Evolutionary conservation across 2,797 vertebrate species (phyloP), one percentile per base, ranked within the genome.

Genomic region (Cygnus olor): DNA sequence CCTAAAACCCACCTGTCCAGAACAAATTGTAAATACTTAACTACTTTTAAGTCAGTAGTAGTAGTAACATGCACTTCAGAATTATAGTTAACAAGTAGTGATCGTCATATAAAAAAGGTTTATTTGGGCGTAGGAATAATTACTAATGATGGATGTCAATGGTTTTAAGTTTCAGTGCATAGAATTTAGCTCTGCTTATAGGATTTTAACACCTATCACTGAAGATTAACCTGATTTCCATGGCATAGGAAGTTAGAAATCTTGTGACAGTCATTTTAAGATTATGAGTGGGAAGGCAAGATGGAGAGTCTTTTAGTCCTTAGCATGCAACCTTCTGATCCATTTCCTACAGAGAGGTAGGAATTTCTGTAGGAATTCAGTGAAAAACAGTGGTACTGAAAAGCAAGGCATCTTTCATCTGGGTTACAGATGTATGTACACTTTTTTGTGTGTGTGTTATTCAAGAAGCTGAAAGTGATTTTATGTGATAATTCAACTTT

Each of bases 141-240:
- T 91, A 86, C 83, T 60, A 78, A 22, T 79, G 91, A 73, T 85
- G 83, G 44, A 28, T 94, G 90, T 82, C 87, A 72, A 64, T 96
- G 94, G 71, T 20, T 95, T 94, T 84, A 79, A 40, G 77, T 90
- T 94, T 88, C 30, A 27, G 74, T 63, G 68, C 83, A 36, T 2
- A 47, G 45, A 93, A 91, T 10, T 96, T 70, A 95, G 70, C 80
- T 84, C 77, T 88, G 58, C 76, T 94, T 93, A 95, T 30, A 58
- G 93, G 96, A 96, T 96, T 96, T 94, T 96, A 96, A 96, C 94
- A 92, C 93, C 93, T 96, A 85, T 96, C 94, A 92, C 90, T 82
- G 94, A 71, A 94, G 95, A 96, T 96, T 96, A 95, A 91, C 91
- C 70, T 95, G 91, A 96, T 96, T 88, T 94, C 85, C 0, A 3